These are phyloP conservation scores for Gymnarchus niloticus DNA, from an alignment of 2,113 vertebrate genomes.

Conservation along the genomic window DNA sequence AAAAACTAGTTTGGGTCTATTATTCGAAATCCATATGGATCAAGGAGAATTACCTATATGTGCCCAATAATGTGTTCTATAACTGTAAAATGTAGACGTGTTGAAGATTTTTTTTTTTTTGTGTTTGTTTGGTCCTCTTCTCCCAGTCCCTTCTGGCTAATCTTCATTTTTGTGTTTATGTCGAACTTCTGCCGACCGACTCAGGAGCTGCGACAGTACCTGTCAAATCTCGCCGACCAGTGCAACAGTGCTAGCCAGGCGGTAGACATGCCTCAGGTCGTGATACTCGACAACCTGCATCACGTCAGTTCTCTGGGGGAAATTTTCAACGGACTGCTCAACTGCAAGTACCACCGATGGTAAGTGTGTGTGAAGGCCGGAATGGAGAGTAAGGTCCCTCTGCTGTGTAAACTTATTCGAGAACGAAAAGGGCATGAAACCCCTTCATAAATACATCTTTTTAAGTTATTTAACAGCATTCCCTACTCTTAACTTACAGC, in stretches of 20 bases:
- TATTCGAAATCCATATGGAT: background rate
- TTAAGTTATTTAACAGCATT: background rate
- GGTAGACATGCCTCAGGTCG: slow-evolving; percentile 81
- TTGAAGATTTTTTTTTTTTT: background rate
- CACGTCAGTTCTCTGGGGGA: slow-evolving; percentile 91
- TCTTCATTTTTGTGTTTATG: background rate
- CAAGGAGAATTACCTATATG: background rate
- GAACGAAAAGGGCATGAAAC: background rate
- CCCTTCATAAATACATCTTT: background rate
- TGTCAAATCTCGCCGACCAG: slow-evolving; percentile 86
- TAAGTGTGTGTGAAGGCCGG: slow-evolving; percentile 54
- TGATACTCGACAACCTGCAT: slow-evolving; percentile 94
- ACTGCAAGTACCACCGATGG: slow-evolving; percentile 90
- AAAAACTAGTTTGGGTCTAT: too few relatives aligned
- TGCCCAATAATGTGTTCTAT: background rate
- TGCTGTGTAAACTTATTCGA: background rate
- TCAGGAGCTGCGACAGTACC: slow-evolving; percentile 89
- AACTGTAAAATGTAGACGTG: background rate
- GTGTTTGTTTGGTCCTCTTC: background rate
- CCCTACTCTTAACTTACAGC: background rate
- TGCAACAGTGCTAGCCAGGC: slow-evolving; percentile 72
- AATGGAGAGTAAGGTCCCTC: too few relatives aligned
- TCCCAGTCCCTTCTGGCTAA: background rate
- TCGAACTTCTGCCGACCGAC: background rate
- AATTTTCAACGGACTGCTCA: slow-evolving; percentile 93